Evolutionary conservation across 2,113 vertebrate genomes (phyloP), one percentile per base, ranked within the genome.

Genomic region (Prietella phreatophila): DNA sequence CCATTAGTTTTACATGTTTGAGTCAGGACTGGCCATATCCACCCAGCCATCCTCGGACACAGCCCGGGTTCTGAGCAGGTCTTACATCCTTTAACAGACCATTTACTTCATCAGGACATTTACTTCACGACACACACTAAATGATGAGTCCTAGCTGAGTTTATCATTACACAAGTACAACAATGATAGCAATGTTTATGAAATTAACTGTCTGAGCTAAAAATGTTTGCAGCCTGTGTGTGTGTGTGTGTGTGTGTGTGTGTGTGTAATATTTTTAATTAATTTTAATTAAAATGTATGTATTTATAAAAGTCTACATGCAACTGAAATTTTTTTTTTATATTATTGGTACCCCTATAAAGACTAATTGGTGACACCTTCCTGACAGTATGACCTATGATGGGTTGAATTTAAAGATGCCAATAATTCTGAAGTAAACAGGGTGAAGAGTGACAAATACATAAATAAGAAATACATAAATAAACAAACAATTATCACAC

Each of bases 401-500:
- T 33, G 13, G 1, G 63, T 2, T 69, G 30, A 5, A 69, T 69
- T 73, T 73, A 73, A 75, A 20, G 9, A 36, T 22, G 36, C 36
- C 71, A 42, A 39, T 42, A 42, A 75, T 75, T 75, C 19, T 75
- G 20, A 47, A 42, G 1, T 75, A 15, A n/a, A n/a, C 20, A 5
- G 75, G n/a, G 42, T 50, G 25, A 11, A 17, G 17, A 69, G 0
- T 42, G 3, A 39, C 9, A 73, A 9, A 73, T 9, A 69, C 4
- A 69, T 69, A 22, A 22, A 39, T 39, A 73, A 10, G 22, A 75
- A 14, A 78, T 50, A 75, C 1, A 75, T 25, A 22, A 7, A 53
- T 50, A 78, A 53, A 78, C 50, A 50, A 50, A n/a, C n/a, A 78
- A 50, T 53, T n/a, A 79, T 80, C 76, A 80, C 76, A 80, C 27